Conservation (phyloP, 2,888 invertebrate genomes). For the Ctenicera cuprea region DNA sequence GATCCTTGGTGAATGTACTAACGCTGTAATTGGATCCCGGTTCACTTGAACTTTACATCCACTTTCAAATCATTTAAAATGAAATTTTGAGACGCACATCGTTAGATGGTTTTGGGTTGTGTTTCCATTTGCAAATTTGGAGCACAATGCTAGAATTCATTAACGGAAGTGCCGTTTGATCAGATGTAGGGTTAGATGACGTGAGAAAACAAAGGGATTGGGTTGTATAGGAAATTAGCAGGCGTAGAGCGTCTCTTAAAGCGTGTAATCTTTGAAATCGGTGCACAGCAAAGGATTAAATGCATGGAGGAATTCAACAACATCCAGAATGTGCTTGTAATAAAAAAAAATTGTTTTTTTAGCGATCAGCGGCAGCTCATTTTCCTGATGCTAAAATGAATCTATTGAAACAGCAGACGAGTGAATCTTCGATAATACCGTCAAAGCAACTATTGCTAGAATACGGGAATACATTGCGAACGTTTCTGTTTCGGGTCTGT, state of each 20-base stretch:
- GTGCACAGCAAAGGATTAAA: conserved; percentile 21
- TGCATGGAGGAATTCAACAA: conserved; percentile 31
- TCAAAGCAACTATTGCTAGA: conserved; percentile 30
- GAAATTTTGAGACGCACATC: neutral
- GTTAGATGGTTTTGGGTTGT: conserved; percentile 5
- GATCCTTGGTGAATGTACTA: neutral
- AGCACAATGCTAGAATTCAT: conserved; percentile 6
- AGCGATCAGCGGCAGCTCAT: conserved; percentile 31
- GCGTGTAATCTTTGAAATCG: conserved; percentile 8
- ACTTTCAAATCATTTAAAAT: conserved; percentile 13
- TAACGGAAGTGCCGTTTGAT: conserved; percentile 22
- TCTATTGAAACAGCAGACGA: conserved; percentile 30
- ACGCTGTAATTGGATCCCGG: neutral
- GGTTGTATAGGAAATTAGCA: conserved; percentile 26
- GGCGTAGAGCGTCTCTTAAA: conserved; percentile 12
- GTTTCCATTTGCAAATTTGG: conserved; percentile 8
- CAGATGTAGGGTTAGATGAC: neutral
- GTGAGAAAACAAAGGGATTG: conserved; percentile 23
- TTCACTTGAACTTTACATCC: neutral
- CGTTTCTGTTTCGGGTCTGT: conserved; percentile 10
- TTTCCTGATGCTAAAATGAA: conserved; percentile 25
- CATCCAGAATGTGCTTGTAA: conserved; percentile 27
- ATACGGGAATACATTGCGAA: conserved; percentile 21
- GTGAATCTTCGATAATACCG: conserved; percentile 27
- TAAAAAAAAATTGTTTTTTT: conserved; percentile 30